Base-by-base conservation (phyloP, 2,888 invertebrate species). In the Ecliptopera silaceata region DNA sequence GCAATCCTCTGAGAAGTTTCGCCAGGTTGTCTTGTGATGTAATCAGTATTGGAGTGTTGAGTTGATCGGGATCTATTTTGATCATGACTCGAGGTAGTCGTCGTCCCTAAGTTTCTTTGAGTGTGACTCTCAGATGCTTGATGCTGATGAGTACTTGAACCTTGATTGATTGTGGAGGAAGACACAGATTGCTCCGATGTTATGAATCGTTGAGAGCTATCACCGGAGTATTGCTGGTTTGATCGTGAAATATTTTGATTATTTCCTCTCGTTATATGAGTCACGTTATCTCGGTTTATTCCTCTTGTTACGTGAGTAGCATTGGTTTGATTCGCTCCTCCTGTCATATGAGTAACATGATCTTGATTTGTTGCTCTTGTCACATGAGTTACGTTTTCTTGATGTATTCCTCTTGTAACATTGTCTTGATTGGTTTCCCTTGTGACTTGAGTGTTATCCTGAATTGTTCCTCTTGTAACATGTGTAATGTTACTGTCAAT, bases 1-100 rank as follows among this genome's bases (percentile, higher is more conserved):
- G 76, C 60, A 54, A 73, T 71, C 68, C 77, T 80, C 57, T 83
- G 82, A 18, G 74, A 67, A 59, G 77, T 79, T 31, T 73, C 77
- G 53, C 68, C 74, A 56, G 63, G 53, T 50, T 75, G 74, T 49
- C 63, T 69, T 46, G 59, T 55, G 18, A 50, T 55, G 38, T 47
- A 63, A 38, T 69, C 71, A 13, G 69, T 64, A 51, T 59, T 63
- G 15, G 74, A 66, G 13, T 82, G 79, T 17, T 80, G 78, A 41
- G 69, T 76, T 12, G 77, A 70, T 60, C 75, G 71, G 13, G 72
- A 70, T 31, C 67, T 66, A 34, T 77, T 73, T 61, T 77, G 76
- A 57, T 73, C 74, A 10, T 68, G 55, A 48, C 63, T 73, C 15
- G 73, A 68, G 15, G 64, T 63, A 29, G 62, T 70, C 22, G 71